Percentiles rank a stretch among this genome's conserved stretches.
These are phyloP conservation scores for Synergus umbraculus DNA, from an alignment of 2,888 invertebrate genomes.

Conservation along the genomic window DNA sequence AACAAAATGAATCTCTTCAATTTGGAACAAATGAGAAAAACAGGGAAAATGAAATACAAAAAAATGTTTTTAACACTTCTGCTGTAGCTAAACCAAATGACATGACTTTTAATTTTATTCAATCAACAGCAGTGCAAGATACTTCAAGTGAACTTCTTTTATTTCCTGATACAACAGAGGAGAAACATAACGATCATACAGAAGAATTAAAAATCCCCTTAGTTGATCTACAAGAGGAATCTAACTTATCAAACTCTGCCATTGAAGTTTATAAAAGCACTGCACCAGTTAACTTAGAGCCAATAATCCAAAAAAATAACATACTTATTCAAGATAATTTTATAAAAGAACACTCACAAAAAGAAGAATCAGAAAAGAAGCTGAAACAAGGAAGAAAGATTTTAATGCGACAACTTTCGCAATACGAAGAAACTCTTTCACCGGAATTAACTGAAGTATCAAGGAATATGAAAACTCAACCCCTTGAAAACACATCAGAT, in stretches of 20 bases:
- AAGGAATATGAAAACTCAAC: not conserved
- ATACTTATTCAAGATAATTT: not conserved
- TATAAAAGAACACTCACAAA: not conserved
- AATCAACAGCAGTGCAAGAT: not conserved
- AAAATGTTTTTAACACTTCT: not conserved
- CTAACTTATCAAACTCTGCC: not conserved
- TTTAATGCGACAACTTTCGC: not conserved
- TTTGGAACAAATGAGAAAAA: not conserved
- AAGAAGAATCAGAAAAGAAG: not conserved
- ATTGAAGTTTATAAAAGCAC: not conserved
- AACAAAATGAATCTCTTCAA: not conserved
- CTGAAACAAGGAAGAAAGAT: constrained; percentile 7
- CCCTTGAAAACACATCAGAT: not conserved
- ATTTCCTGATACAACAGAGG: not conserved
- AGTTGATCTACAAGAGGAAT: not conserved
- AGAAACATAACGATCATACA: not conserved
- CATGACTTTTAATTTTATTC: not conserved
- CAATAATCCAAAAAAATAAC: not conserved
- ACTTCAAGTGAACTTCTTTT: not conserved
- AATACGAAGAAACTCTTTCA: constrained; percentile 24
- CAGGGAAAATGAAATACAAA: not conserved
- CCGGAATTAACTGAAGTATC: not conserved
- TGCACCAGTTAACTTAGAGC: not conserved
- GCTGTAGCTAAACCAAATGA: not conserved
- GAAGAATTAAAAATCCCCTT: not conserved